phyloP scores from a whole-genome alignment of 2,888 invertebrate species.

The Parascotia fuliginaria region DNA sequence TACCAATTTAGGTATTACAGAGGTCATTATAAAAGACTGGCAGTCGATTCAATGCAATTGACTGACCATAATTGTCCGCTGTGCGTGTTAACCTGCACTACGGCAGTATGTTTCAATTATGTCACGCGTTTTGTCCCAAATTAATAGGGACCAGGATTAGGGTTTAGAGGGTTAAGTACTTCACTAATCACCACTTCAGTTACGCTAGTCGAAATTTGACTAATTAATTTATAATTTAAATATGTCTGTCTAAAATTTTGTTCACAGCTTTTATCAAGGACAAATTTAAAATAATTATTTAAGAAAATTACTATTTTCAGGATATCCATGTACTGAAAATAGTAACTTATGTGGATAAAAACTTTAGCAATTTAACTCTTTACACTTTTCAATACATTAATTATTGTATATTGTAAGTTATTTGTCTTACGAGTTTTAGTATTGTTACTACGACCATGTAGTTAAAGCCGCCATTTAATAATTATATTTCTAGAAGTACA shows the following conservation, averaged over 20 bases:
- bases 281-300: too few species aligned
- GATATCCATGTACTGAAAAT: too few species aligned
- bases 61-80: slow-evolving; percentile 70
- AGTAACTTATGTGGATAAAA: too few species aligned
- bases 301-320: too few species aligned
- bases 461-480: too few species aligned
- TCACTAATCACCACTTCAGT: slow-evolving; percentile 68
- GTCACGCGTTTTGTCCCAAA: slow-evolving; percentile 63
- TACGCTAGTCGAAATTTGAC: slow-evolving; percentile 50
- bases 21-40: slow-evolving; percentile 51
- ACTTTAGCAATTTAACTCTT: too few species aligned
- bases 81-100: slow-evolving; percentile 71
- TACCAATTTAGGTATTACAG: slow-evolving; percentile 34
- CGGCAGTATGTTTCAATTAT: slow-evolving; percentile 68
- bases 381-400: too few species aligned
- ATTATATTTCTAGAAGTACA: too few species aligned
- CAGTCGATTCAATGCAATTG: slow-evolving; percentile 55
- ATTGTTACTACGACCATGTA: too few species aligned
- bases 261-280: neutral
- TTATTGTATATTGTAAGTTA: too few species aligned
- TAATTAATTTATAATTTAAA: slow-evolving; percentile 51
- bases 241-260: slow-evolving; percentile 10
- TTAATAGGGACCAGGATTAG: slow-evolving; percentile 68
- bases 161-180: slow-evolving; percentile 64
- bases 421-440: too few species aligned